Evolutionary conservation across 2,888 invertebrate species (phyloP).

Genomic region (Amphipyra berbera): DNA sequence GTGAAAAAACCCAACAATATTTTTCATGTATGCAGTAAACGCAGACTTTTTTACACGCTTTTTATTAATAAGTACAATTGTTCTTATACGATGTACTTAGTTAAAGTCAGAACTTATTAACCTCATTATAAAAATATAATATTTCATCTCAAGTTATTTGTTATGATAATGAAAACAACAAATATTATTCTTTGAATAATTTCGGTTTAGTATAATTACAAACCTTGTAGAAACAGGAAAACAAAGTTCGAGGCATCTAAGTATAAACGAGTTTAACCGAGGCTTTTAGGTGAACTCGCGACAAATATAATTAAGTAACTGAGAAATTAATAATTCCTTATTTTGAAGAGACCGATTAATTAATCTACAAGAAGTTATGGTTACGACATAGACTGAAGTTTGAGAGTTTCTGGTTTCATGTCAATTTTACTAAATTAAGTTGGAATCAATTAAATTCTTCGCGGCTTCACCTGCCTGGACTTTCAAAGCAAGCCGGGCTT

Average conservation of each 20-base stretch:
- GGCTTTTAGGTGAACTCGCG: constrained; percentile 55
- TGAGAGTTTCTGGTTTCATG: constrained; percentile 18
- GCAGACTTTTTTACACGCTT: not conserved
- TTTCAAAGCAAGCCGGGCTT: not conserved
- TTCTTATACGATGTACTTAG: too few species aligned
- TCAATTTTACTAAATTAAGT: constrained; percentile 24
- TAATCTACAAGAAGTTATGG: constrained; percentile 55
- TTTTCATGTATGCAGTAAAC: not conserved
- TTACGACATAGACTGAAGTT: constrained; percentile 24
- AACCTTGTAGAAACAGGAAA: constrained; percentile 48
- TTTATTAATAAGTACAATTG: not conserved
- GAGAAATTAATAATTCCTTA: constrained; percentile 51
- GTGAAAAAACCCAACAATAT: constrained; percentile 3
- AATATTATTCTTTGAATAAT: constrained; percentile 30
- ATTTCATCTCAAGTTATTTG: constrained; percentile 13
- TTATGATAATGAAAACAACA: constrained; percentile 31
- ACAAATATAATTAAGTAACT: constrained; percentile 62
- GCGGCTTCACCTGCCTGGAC: constrained; percentile 9
- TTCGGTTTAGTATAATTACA: constrained; percentile 50
- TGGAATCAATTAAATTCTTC: constrained; percentile 22
- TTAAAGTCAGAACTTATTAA: too few species aligned
- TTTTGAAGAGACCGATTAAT: constrained; percentile 52
- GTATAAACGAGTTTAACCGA: constrained; percentile 52
- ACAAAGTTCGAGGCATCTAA: constrained; percentile 46
- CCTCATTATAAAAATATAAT: too few species aligned